Conservation (phyloP, 2,113 vertebrate species). For the Entomyzon cyanotis region DNA sequence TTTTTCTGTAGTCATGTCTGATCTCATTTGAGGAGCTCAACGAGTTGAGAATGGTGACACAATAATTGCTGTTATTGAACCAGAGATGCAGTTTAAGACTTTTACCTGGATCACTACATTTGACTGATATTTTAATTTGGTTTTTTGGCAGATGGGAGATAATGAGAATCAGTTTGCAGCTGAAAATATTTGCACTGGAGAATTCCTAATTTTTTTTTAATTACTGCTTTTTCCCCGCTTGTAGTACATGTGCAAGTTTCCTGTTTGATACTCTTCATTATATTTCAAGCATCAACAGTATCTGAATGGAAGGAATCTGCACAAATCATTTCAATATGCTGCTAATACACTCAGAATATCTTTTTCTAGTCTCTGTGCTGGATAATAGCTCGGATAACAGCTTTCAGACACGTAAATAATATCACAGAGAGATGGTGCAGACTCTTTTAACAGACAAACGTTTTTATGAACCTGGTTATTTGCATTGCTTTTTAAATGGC, state of each 20-base stretch:
- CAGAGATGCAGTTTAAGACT: conserved; percentile 1
- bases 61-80: conserved; percentile 24
- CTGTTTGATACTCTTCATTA: background rate
- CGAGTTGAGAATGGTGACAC: background rate
- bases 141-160: conserved; percentile 32
- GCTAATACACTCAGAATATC: background rate
- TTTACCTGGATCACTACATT: conserved; percentile 23
- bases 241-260: background rate
- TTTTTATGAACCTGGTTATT: background rate
- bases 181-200: background rate
- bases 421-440: background rate
- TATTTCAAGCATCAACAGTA: background rate
- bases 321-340: background rate
- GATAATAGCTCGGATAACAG: background rate
- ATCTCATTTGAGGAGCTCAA: background rate
- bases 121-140: conserved; percentile 31
- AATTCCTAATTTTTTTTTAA: background rate
- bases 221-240: background rate
- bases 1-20: background rate
- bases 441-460: background rate
- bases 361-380: background rate
- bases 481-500: background rate
- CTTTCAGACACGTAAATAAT: background rate
- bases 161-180: conserved; percentile 1
- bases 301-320: background rate